phyloP scores from a whole-genome alignment of 2,113 vertebrate genomes.

The Excalfactoria chinensis region DNA sequence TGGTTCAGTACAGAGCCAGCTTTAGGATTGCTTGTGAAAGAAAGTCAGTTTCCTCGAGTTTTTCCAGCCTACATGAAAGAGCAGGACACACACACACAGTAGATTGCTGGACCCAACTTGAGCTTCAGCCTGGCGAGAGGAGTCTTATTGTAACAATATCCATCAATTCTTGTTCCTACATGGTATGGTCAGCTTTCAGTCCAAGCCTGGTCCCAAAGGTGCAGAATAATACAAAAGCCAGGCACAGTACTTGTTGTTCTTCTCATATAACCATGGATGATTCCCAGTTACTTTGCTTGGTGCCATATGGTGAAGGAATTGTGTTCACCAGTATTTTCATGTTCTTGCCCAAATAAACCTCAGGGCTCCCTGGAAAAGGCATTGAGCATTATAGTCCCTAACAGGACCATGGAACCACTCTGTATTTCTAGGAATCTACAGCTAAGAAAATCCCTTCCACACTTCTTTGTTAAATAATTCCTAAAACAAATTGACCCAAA shows the following conservation, averaged over 20 bases:
- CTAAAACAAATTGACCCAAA: neutral
- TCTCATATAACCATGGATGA: neutral
- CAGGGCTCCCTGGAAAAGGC: neutral
- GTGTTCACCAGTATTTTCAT: neutral
- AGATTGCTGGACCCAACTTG: neutral
- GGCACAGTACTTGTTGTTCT: neutral
- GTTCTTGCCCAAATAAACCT: neutral
- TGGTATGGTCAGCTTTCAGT: neutral
- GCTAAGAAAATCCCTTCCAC: neutral
- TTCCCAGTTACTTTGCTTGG: neutral
- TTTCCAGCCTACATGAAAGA: neutral
- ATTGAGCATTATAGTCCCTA: neutral
- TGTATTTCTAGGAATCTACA: neutral
- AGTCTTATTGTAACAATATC: neutral
- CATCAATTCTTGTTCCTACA: neutral
- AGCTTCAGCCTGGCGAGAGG: neutral
- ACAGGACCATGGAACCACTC: neutral
- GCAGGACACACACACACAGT: accelerated
- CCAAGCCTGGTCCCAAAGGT: neutral
- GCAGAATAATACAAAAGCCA: neutral
- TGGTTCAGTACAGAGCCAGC: accelerated
- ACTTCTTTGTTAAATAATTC: neutral
- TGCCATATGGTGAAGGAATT: neutral
- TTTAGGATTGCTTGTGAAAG: neutral
- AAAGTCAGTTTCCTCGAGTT: neutral